These are phyloP conservation scores for Ictidomys tridecemlineatus DNA, from an alignment of 2,113 vertebrate genomes.

Conservation along the genomic window DNA sequence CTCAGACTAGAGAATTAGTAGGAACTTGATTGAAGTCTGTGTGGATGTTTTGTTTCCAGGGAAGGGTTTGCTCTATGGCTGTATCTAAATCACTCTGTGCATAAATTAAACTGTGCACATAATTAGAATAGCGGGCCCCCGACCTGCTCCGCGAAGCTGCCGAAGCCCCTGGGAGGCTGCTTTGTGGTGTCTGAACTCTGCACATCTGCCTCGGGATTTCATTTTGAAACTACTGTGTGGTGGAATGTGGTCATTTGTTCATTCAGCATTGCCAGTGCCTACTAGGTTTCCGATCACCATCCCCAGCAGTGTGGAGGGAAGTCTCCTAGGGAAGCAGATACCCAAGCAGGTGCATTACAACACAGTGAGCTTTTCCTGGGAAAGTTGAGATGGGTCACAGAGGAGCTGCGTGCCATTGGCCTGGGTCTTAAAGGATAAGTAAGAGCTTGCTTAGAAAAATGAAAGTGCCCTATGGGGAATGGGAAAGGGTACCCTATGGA, in stretches of 20 bases:
- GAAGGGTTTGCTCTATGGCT: not conserved
- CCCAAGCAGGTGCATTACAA: not conserved
- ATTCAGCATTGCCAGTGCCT: not conserved
- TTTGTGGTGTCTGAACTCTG: not conserved
- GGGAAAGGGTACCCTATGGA: not conserved
- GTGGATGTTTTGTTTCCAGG: not conserved
- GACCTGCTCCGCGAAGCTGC: fast-evolving
- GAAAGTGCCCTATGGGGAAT: not conserved
- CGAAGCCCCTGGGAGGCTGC: not conserved
- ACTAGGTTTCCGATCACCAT: fast-evolving
- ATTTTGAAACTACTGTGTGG: fast-evolving
- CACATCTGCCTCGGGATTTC: not conserved
- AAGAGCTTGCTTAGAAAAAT: not conserved
- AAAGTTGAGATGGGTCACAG: not conserved
- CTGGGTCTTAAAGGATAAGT: not conserved
- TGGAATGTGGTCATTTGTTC: not conserved
- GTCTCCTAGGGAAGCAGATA: not conserved
- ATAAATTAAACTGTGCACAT: not conserved
- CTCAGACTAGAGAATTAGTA: not conserved
- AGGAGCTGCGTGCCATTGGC: not conserved
- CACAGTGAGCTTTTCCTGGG: not conserved
- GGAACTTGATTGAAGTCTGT: not conserved
- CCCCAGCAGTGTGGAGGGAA: not conserved
- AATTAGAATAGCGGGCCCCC: not conserved
- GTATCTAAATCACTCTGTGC: not conserved